phyloP scores from a whole-genome alignment of 2,113 vertebrate species.

The Pseudopodoces humilis region DNA sequence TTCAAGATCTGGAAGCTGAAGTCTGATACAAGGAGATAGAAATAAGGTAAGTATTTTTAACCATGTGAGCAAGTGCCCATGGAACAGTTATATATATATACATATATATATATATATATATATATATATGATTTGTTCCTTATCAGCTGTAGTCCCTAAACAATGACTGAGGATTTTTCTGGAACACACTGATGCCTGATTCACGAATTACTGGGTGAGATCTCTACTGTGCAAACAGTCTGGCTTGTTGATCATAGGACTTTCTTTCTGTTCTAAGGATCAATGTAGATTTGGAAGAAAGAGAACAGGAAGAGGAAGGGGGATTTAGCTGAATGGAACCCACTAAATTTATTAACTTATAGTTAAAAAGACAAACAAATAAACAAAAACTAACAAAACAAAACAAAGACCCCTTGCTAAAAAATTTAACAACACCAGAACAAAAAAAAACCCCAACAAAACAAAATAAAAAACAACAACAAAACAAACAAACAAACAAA shows the following conservation, averaged over 20 bases:
- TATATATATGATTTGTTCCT: not conserved
- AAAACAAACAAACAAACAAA: not conserved
- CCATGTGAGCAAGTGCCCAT: not conserved
- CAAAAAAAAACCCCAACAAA: not conserved
- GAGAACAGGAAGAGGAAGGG: not conserved
- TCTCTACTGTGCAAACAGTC: not conserved
- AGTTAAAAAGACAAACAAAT: not conserved
- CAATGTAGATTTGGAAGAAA: not conserved
- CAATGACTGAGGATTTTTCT: not conserved
- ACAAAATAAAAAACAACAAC: not conserved
- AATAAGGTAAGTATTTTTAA: not conserved
- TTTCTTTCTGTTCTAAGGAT: not conserved
- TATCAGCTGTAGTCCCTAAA: not conserved
- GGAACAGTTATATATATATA: not conserved
- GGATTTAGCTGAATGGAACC: not conserved
- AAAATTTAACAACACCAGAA: not conserved
- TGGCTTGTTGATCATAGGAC: not conserved
- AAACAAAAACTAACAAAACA: no score
- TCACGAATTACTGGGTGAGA: not conserved
- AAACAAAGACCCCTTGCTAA: accelerated
- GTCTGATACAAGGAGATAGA: not conserved
- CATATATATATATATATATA: no score
- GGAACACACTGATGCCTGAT: not conserved
- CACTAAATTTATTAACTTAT: not conserved
- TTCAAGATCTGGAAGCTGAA: not conserved